Evolutionary conservation across 2,113 vertebrate species (phyloP), one percentile per base, ranked within the genome.

Genomic region (Xenopus borealis): DNA sequence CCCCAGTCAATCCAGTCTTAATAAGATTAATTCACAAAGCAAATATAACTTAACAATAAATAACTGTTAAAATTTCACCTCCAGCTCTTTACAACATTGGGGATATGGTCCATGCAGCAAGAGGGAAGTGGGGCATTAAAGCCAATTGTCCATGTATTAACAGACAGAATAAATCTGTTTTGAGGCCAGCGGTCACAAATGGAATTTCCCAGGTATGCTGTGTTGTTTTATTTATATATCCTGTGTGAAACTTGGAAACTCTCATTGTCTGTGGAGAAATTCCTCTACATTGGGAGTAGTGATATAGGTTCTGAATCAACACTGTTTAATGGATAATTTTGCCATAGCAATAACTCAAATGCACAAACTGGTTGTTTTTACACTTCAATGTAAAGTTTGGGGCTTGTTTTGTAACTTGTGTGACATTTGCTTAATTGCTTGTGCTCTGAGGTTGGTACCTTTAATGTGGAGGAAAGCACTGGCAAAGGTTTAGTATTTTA

Each of bases 101-200:
- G 80, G 97, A 98, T 81, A 96, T 98, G 97, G 96, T 99, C 78
- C 97, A 99, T 73, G 91, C 95, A 81, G 96, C 96, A 19, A 92
- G 97, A 82, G 96, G 97, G 72, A 98, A 98, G 74, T 99, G 97
- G 97, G 97, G 97, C 72, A 99, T 99, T 83, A 99, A 99, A 90
- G 97, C 97, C 11, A 99, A 99, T 63, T 99, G 97, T 79, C 97
- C 97, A 0, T 99, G 97, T 84, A 94, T 95, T 83, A 98, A 87
- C 89, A 92, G 96, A 79, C 93, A 98, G 78, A 94, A 81, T 73
- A 98, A 95, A 88, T 93, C 96, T 0, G 89, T 94, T 18, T 82
- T 94, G 80, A 95, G 96, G 81, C 93, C 95, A 12, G 91, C 91
- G 82, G 94, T 95, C 81, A 95, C 95, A 74, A 99, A 99, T 79